Base-by-base conservation (phyloP, 2,797 vertebrate species). In the Antennarius maculatus region DNA sequence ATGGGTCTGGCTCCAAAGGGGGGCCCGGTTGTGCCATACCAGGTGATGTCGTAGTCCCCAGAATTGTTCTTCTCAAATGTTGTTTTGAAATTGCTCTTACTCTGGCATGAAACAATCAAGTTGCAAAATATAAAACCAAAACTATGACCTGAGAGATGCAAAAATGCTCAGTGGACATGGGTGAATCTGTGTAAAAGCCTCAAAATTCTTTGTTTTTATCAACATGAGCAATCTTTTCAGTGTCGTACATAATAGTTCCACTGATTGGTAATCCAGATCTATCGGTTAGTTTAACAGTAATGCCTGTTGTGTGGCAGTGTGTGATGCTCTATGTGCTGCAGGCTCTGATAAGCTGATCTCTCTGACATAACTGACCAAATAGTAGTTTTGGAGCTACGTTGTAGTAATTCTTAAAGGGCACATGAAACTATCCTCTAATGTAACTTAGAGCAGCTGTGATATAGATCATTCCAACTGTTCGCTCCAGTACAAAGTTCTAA, bases 401-500 rank as follows among this genome's bases (percentile, higher is more conserved):
- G 2, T 66, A 47, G 42, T 70, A 51, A 52, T 42, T 71, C 10
- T 54, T 29, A 45, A 62, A 73, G 37, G 17, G 42, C 29, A 54
- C 61, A 54, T 63, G 54, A 69, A 65, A 74, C 50, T 56, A 42
- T 29, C n/a, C 52, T 54, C 29, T 61, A 43, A 57, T 31, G 13
- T 17, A 15, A 53, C 4, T 16, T 9, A 1, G 6, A 66, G 27
- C 46, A 48, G 48, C 53, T 56, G 6, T 14, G 29, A 31, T 54
- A 54, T 34, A 53, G 31, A 57, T 28, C 57, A 54, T 61, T 58
- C 45, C 13, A 23, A 43, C 34, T 61, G n/a, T 66, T 60, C 39
- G 53, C 55, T 59, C 42, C 46, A 1, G 56, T 3, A 57, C 70
- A 71, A 75, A 71, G 42, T 58, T 49, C n/a, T 77, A 71, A 77